phyloP scores from a whole-genome alignment of 2,797 vertebrate species.

The Melanotaenia nigrans region DNA sequence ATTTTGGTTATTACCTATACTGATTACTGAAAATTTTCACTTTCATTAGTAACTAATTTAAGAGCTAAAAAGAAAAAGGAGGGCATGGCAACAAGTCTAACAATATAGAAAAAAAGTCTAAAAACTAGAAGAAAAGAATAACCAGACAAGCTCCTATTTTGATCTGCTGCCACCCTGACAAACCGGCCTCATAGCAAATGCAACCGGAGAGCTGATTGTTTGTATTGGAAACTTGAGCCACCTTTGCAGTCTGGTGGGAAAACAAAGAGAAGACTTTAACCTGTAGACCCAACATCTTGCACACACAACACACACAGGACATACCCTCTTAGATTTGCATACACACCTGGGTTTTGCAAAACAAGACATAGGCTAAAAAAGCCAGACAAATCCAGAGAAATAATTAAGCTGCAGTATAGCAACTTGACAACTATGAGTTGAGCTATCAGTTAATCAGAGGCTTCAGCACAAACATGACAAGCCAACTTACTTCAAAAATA shows the following conservation, averaged over 20 bases:
- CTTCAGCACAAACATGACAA: constrained; percentile 24
- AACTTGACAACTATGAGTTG: constrained; percentile 50
- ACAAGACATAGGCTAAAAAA: not conserved
- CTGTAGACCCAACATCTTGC: constrained; percentile 42
- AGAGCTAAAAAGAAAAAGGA: not conserved
- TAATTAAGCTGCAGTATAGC: constrained; percentile 17
- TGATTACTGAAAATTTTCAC: not conserved
- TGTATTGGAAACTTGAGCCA: constrained; percentile 82
- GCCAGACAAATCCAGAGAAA: not conserved
- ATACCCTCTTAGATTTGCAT: constrained; percentile 42
- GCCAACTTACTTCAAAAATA: constrained; percentile 98
- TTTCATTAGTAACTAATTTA: constrained; percentile 12
- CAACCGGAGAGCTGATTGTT: constrained; percentile 80
- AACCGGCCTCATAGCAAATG: constrained; percentile 75
- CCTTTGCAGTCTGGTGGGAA: constrained; percentile 71
- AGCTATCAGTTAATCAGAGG: constrained; percentile 24
- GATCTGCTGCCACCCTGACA: constrained; percentile 48
- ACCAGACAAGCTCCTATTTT: constrained; percentile 28
- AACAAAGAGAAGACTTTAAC: constrained; percentile 75
- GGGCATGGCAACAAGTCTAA: not conserved
- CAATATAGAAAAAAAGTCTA: not conserved
- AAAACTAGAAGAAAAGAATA: constrained; percentile 46
- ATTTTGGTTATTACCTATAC: not conserved
- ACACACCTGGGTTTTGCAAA: constrained; percentile 32
- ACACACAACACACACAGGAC: constrained; percentile 22